Conservation (phyloP, 2,888 invertebrate species). For the Theodoxus fluviatilis region DNA sequence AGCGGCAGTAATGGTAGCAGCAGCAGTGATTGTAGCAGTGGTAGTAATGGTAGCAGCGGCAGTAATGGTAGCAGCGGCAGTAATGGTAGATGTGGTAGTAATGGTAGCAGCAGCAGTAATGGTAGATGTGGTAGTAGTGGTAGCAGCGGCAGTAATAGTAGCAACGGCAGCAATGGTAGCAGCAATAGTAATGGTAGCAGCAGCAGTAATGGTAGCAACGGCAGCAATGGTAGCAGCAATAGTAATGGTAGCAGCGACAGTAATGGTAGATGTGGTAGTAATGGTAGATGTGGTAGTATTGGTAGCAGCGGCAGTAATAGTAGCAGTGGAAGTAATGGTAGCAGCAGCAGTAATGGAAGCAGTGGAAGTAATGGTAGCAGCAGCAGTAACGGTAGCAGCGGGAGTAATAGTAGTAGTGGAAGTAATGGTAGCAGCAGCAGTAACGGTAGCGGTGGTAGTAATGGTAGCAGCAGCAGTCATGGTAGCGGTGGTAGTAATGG, state of each 20-base stretch:
- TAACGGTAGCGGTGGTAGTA: constrained; percentile 27
- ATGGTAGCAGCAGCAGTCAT: constrained; percentile 27
- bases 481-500: constrained; percentile 26
- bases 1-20: too few species aligned
- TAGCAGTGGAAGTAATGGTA: constrained; percentile 30
- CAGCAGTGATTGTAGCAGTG: too few species aligned
- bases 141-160: constrained; percentile 30
- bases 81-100: background rate
- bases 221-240: constrained; percentile 22
- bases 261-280: constrained; percentile 28
- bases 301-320: constrained; percentile 29
- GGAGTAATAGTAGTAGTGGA: too few species aligned
- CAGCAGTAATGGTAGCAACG: constrained; percentile 28
- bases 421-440: constrained; percentile 26
- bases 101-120: constrained; percentile 5
- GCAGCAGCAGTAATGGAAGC: constrained; percentile 28
- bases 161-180: constrained; percentile 29
- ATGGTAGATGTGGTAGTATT: constrained; percentile 29
- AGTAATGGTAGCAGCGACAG: constrained; percentile 28
- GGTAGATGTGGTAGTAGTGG: constrained; percentile 15
- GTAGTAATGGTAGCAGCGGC: background rate
- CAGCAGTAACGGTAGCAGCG: constrained; percentile 29
- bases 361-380: constrained; percentile 29
- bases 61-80: background rate
- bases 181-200: constrained; percentile 30